A percentile compares a stretch with the other conserved stretches of the same genome.
phyloP scores from a whole-genome alignment of 2,113 vertebrate species.

The Misgurnus anguillicaudatus region DNA sequence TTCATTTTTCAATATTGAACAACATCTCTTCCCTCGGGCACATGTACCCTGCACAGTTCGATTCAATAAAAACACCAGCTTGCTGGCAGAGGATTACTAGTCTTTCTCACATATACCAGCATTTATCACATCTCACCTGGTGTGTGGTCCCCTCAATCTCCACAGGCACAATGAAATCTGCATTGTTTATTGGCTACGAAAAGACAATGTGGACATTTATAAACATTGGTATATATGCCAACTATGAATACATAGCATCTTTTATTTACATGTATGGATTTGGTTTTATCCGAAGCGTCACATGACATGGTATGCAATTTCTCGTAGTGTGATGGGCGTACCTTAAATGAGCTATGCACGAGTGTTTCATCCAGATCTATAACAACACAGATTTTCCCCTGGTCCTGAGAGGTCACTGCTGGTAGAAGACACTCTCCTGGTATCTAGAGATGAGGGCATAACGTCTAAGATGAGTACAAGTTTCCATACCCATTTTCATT shows the following conservation, averaged over 20 bases:
- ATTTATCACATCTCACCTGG: conserved; percentile 41
- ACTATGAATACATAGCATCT: too few relatives aligned
- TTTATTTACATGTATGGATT: too few relatives aligned
- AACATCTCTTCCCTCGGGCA: conserved; percentile 28
- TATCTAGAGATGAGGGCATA: conserved; percentile 64
- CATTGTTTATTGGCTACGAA: conserved; percentile 79
- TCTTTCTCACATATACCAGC: conserved; percentile 24
- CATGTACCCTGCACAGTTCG: conserved; percentile 8
- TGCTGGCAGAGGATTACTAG: conserved; percentile 26
- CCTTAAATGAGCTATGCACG: conserved; percentile 87
- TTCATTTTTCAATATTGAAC: conserved; percentile 18
- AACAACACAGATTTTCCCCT: conserved; percentile 82
- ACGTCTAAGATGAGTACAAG: not conserved
- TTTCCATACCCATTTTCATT: not conserved
- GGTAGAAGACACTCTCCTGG: conserved; percentile 79
- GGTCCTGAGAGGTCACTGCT: conserved; percentile 68
- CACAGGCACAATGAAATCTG: conserved; percentile 82
- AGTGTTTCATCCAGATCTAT: conserved; percentile 83
- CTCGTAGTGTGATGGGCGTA: conserved; percentile 48
- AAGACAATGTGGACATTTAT: not conserved
- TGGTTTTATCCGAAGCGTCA: too few relatives aligned
- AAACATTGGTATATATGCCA: not conserved
- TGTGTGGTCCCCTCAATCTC: conserved; percentile 50
- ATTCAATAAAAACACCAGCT: conserved; percentile 29
- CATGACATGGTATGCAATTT: too few relatives aligned